Evolutionary conservation across 2,113 vertebrate species (phyloP).

Genomic region (Fregetta grallaria): DNA sequence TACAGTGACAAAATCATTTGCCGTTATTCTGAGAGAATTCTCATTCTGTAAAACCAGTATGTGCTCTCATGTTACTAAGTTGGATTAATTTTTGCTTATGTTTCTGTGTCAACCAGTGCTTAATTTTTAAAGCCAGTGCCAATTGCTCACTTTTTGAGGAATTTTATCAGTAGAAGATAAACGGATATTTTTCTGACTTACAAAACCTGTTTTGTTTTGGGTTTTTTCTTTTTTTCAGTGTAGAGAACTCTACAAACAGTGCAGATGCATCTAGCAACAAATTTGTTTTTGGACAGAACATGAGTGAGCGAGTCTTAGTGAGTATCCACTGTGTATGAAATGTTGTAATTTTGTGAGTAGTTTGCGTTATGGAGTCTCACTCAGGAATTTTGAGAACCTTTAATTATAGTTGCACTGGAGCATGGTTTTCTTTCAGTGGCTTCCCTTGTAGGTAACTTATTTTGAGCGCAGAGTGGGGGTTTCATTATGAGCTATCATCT

Average conservation of each 20-base stretch:
- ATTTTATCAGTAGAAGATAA: not conserved
- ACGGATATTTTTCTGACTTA: not conserved
- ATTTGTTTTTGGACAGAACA: slow-evolving; percentile 98
- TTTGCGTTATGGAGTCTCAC: fast-evolving
- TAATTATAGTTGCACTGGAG: not conserved
- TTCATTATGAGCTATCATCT: not conserved
- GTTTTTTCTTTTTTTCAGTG: slow-evolving; percentile 66
- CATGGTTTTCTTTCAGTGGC: not conserved
- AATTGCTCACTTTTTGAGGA: not conserved
- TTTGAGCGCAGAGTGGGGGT: fast-evolving
- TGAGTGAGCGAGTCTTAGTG: slow-evolving; percentile 96
- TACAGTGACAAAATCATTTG: not conserved
- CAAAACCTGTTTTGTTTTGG: not conserved
- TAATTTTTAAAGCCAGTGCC: not conserved
- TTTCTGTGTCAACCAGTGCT: not conserved
- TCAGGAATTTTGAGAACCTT: not conserved
- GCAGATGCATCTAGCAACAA: slow-evolving; percentile 85
- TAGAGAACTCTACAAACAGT: slow-evolving; percentile 85
- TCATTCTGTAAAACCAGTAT: not conserved
- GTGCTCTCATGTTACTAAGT: fast-evolving
- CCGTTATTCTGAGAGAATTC: not conserved
- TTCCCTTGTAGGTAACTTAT: not conserved
- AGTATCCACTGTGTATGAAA: slow-evolving; percentile 50
- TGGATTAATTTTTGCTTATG: not conserved
- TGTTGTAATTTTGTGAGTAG: not conserved